Conservation (phyloP, 2,113 vertebrate species). For the Indicator maculatus region DNA sequence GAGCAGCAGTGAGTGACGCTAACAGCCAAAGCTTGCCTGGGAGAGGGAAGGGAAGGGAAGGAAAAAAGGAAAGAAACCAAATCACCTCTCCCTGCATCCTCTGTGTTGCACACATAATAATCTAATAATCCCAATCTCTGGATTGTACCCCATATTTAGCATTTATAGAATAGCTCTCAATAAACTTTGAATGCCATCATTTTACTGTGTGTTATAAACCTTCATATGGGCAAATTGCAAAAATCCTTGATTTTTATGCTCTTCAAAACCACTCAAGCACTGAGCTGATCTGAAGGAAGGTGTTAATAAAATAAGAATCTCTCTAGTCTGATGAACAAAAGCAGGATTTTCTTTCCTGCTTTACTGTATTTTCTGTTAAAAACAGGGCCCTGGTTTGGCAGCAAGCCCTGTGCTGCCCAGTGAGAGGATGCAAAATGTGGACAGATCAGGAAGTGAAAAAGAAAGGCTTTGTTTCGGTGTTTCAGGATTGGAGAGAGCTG, state of each 20-base stretch:
- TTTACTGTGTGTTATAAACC: background rate
- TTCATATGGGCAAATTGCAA: background rate
- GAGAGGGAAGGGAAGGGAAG: background rate
- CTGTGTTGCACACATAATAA: background rate
- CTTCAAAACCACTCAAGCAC: background rate
- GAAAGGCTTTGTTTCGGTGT: background rate
- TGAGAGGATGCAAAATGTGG: background rate
- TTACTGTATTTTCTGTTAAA: background rate
- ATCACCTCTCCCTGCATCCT: background rate
- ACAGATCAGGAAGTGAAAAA: conserved; percentile 7
- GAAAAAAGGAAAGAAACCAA: background rate
- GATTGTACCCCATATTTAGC: background rate
- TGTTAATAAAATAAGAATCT: background rate
- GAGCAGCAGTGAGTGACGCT: background rate
- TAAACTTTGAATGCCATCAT: background rate
- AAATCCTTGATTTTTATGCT: background rate
- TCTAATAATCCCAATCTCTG: background rate
- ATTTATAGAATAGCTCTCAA: background rate
- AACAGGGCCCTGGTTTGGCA: background rate
- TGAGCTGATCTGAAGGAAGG: background rate
- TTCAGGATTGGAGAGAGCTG: background rate
- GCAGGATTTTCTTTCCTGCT: background rate
- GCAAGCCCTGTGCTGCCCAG: background rate
- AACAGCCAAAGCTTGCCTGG: background rate
- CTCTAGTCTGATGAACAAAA: background rate